These are phyloP conservation scores for Alethe castanea DNA, from an alignment of 2,113 vertebrate genomes.

Conservation along the genomic window DNA sequence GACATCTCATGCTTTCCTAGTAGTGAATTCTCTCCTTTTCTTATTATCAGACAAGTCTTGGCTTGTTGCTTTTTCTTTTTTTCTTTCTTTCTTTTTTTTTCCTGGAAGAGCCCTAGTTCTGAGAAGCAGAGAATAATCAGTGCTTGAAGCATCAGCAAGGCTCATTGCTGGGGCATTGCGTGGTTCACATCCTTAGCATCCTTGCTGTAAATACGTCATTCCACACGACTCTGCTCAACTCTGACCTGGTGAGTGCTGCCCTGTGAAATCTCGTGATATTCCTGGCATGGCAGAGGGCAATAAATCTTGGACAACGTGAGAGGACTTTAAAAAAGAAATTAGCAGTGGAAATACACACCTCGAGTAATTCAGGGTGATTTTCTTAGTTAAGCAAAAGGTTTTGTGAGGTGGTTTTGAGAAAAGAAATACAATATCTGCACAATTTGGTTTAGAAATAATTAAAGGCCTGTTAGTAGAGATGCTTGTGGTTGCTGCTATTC, in stretches of 20 bases:
- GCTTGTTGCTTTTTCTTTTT: neutral
- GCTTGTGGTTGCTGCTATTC: neutral
- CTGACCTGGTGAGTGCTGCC: constrained; percentile 24
- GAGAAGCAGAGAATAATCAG: neutral
- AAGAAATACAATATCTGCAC: neutral
- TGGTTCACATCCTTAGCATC: constrained; percentile 12
- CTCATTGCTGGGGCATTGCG: neutral
- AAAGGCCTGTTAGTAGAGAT: neutral
- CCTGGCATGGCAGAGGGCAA: neutral
- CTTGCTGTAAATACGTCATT: neutral
- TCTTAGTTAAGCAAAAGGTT: neutral
- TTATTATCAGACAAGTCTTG: neutral
- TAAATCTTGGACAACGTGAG: neutral
- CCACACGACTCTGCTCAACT: neutral
- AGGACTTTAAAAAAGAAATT: neutral
- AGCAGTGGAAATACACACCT: neutral
- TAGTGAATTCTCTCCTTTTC: neutral
- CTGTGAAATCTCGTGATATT: constrained; percentile 4
- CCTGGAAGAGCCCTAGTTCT: neutral
- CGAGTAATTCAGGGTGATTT: neutral
- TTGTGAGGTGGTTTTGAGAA: neutral
- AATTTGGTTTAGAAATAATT: neutral
- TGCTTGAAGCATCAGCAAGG: neutral
- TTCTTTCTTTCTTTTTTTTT: too few species aligned
- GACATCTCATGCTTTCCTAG: neutral